Evolutionary conservation across 1,140 invertebrate species (phyloP), one percentile per base, ranked within the genome.

Genomic region (Caenorhabditis brenneri): DNA sequence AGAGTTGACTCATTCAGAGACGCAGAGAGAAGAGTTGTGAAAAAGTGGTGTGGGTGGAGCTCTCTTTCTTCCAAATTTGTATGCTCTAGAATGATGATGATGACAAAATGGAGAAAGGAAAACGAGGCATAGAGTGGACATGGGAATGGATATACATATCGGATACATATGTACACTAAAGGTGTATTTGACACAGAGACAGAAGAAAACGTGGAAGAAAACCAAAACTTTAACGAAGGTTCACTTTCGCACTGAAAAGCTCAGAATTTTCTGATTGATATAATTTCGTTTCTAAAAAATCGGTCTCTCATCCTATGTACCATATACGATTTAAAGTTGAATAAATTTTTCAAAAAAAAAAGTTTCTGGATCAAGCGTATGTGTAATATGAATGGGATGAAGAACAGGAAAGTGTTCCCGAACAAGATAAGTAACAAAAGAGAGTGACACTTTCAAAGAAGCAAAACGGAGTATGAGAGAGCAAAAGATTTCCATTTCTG

Each of bases 391-490:
- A 24, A 78, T 42, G 69, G 27, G 39, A 31, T 24, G 12, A 29
- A 22, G 27, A 53, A 24, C 39, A 53, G 42, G 39, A 33, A 79
- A 46, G 39, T 49, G 39, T 65, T 74, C 36, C 10, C 7, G 33
- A 74, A 74, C 42, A 16, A 74, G 65, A 46, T 74, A 46, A 74
- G 65, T 46, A 74, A 42, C 65, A 74, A 60, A n/a, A 36, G 29
- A 51, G n/a, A 15, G 53, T 53, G 79, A 79, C 80, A 83, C 74
- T 83, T 69, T 46, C 55, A 16, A 83, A 69, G 33, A 85, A 60
- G 16, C n/a, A 84, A 36, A 39, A 84, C 42, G 27, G 10, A 49
- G 74, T 49, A 48, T 85, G 49, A 84, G 69, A 55, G 82, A 69
- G 65, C 58, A 82, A 85, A 81, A 65, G 19, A 79, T 74, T 58